These are phyloP conservation scores for Psammodynastes pulverulentus DNA, from an alignment of 2,113 vertebrate species.

Conservation along the genomic window DNA sequence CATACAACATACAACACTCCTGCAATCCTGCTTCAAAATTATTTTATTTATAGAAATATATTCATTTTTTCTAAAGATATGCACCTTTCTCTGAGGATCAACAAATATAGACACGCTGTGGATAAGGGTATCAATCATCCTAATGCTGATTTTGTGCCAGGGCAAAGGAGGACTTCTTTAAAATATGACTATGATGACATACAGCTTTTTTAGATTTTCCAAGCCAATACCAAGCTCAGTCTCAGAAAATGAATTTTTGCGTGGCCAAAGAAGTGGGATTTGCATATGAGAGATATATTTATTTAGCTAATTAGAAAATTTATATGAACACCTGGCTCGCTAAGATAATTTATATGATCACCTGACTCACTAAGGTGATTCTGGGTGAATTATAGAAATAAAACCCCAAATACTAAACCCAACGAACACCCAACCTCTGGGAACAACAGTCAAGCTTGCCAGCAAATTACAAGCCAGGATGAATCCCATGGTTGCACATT, in stretches of 20 bases:
- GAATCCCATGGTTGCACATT: background rate
- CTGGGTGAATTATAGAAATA: no score
- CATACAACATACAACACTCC: background rate
- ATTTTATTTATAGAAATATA: background rate
- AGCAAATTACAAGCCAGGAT: no score
- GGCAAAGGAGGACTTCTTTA: background rate
- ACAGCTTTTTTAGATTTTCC: background rate
- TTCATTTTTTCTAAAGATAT: background rate
- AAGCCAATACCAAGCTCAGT: background rate
- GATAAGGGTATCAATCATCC: background rate
- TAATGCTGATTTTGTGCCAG: background rate
- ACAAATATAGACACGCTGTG: no score
- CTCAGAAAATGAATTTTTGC: background rate
- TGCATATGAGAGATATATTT: background rate
- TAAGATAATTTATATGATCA: no score
- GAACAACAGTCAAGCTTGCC: no score
- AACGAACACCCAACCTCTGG: no score
- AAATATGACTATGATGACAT: background rate
- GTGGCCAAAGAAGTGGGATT: background rate
- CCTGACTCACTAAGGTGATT: no score
- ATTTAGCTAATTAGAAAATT: no score
- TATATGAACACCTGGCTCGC: no score
- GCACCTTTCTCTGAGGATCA: background rate
- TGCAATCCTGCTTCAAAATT: background rate
- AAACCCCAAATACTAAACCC: no score